Conservation (phyloP, 1,140 invertebrate species). For the Temnothorax curvispinosus region DNA sequence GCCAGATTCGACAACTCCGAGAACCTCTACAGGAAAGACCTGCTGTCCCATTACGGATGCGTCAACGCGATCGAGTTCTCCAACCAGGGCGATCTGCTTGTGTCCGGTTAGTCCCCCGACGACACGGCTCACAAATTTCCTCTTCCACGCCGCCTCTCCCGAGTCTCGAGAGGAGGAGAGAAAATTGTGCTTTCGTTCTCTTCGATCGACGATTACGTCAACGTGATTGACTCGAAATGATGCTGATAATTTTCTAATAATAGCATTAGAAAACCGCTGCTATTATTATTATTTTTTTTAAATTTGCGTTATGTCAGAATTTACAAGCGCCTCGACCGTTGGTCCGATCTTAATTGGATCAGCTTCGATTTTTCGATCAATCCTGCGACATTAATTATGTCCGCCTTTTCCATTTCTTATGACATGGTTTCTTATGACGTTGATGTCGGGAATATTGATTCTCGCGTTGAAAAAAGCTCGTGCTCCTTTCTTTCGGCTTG, state of each 20-base stretch:
- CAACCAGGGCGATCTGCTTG: conserved; percentile 92
- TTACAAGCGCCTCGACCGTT: not conserved
- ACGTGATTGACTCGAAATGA: not conserved
- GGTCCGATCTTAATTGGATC: not conserved
- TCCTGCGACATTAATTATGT: not conserved
- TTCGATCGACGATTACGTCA: not conserved
- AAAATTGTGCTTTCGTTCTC: not conserved
- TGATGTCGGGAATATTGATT: not conserved
- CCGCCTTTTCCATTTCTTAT: not conserved
- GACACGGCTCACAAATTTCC: no score
- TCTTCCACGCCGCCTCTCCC: no score
- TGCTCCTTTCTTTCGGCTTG: no score
- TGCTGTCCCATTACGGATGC: conserved; percentile 96
- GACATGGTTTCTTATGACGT: not conserved
- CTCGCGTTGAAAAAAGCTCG: not conserved
- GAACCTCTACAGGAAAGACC: conserved; percentile 93
- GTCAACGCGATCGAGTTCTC: conserved; percentile 99
- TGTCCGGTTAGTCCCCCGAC: conserved; percentile 90
- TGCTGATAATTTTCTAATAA: not conserved
- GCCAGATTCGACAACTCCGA: conserved; percentile 88
- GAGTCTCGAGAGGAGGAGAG: not conserved
- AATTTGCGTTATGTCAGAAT: not conserved
- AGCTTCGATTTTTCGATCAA: not conserved
- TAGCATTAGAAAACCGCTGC: not conserved
- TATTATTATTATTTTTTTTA: not conserved